These are phyloP conservation scores for Pterostichus madidus DNA, from an alignment of 2,888 invertebrate genomes.

Conservation along the genomic window DNA sequence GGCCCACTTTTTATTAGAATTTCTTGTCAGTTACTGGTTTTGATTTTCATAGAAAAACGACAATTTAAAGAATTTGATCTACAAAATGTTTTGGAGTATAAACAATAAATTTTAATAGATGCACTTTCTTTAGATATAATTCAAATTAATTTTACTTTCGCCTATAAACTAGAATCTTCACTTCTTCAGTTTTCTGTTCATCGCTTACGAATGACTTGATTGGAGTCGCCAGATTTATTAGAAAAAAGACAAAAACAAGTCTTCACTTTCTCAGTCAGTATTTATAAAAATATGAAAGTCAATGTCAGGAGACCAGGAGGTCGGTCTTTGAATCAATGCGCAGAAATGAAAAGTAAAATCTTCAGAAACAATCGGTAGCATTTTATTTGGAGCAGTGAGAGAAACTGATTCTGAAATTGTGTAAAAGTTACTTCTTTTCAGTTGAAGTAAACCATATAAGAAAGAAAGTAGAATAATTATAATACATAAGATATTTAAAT, in stretches of 20 bases:
- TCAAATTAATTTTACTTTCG: slow-evolving; percentile 30
- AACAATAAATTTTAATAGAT: slow-evolving; percentile 29
- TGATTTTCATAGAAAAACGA: no score
- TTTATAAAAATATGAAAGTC: slow-evolving; percentile 58
- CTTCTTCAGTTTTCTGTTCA: neutral
- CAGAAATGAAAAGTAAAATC: slow-evolving; percentile 59
- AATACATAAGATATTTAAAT: no score
- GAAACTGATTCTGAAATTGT: slow-evolving; percentile 42
- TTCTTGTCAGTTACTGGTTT: no score
- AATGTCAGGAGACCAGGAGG: slow-evolving; percentile 64
- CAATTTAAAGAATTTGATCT: neutral
- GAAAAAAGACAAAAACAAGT: slow-evolving; percentile 34
- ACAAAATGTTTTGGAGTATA: neutral
- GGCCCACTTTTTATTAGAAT: no score
- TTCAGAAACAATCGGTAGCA: slow-evolving; percentile 8
- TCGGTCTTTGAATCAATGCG: slow-evolving; percentile 17
- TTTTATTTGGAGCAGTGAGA: slow-evolving; percentile 26
- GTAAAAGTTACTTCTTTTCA: neutral
- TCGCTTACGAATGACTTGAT: slow-evolving; percentile 22
- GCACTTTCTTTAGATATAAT: slow-evolving; percentile 40
- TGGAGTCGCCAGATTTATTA: slow-evolving; percentile 8
- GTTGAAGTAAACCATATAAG: slow-evolving; percentile 3
- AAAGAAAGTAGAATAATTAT: slow-evolving; percentile 6
- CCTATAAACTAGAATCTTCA: slow-evolving; percentile 31
- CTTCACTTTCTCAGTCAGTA: slow-evolving; percentile 57